These are phyloP conservation scores for Calypte anna DNA, from an alignment of 2,113 vertebrate genomes.

Conservation along the genomic window DNA sequence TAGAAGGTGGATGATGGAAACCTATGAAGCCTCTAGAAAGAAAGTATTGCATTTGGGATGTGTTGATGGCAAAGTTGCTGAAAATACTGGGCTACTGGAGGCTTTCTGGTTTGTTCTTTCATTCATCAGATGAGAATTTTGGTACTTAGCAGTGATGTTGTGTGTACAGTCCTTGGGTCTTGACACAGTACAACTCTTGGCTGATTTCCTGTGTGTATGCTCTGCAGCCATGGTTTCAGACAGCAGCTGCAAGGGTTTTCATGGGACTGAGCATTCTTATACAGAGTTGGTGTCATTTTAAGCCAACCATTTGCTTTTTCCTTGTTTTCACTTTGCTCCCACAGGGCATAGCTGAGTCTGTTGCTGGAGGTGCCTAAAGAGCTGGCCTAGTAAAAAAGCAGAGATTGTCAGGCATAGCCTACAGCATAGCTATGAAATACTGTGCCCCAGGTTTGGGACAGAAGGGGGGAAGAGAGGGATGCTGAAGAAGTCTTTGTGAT, in stretches of 20 bases:
- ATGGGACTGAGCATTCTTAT: background rate
- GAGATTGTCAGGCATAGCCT: background rate
- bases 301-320: background rate
- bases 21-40: background rate
- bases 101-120: background rate
- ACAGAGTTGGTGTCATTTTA: background rate
- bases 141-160: background rate
- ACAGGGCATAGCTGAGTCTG: background rate
- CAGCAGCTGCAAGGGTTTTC: background rate
- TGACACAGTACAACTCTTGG: background rate
- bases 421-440: background rate
- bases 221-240: background rate
- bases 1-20: background rate
- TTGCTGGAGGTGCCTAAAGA: background rate
- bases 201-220: rapidly evolving
- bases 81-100: background rate
- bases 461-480: background rate
- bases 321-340: background rate
- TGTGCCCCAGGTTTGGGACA: background rate
- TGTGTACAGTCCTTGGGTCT: background rate
- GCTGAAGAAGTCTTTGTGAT: background rate
- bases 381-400: background rate
- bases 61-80: background rate
- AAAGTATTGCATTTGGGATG: background rate
- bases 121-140: background rate